These are phyloP conservation scores for Trematocara unimaculatum DNA, from an alignment of 2,113 vertebrate species.

Conservation along the genomic window DNA sequence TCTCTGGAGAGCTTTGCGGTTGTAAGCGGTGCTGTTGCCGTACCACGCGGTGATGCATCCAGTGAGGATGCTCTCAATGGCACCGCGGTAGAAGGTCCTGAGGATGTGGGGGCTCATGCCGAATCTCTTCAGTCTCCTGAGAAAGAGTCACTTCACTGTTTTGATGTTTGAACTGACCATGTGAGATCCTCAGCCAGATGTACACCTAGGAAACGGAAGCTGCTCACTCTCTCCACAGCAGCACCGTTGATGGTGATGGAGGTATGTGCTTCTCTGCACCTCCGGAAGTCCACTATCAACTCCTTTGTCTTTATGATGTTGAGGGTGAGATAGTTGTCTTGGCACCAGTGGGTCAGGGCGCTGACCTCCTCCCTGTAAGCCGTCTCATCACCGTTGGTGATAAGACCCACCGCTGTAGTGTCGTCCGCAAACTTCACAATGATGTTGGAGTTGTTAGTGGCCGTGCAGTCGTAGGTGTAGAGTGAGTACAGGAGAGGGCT, in stretches of 20 bases:
- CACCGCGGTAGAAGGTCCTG: rapidly evolving
- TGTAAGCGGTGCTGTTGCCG: background rate
- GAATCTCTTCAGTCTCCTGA: background rate
- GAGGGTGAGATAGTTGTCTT: background rate
- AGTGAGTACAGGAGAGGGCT: background rate
- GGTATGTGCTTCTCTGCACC: background rate
- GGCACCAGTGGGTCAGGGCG: background rate
- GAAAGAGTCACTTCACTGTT: background rate
- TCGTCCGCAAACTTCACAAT: background rate
- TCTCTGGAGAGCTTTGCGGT: background rate
- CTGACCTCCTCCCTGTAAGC: background rate
- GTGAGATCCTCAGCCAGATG: background rate
- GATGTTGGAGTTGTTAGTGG: background rate
- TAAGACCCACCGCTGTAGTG: background rate
- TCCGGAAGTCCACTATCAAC: background rate
- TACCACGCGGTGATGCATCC: background rate
- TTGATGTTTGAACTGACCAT: background rate
- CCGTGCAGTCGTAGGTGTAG: background rate
- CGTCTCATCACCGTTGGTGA: background rate
- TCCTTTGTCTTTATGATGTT: background rate
- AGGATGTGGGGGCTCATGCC: background rate
- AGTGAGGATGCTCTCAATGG: background rate
- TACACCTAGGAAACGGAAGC: rapidly evolving
- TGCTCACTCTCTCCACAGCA: background rate
- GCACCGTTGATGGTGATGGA: background rate